Conservation (phyloP, 2,797 vertebrate genomes). For the Chiroxiphia lanceolata region DNA sequence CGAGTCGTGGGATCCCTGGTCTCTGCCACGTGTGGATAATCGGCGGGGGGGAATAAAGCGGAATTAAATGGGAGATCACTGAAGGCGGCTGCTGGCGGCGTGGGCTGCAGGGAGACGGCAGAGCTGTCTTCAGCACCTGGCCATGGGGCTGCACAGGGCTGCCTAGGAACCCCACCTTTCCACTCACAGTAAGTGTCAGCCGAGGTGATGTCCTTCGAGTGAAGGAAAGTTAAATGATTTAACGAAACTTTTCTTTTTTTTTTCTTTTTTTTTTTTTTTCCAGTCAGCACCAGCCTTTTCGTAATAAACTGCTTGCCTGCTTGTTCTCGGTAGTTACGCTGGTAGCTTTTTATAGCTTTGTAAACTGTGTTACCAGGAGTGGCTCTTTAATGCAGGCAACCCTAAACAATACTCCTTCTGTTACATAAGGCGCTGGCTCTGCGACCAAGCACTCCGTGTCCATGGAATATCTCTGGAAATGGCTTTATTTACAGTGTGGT, state of each 20-base stretch:
- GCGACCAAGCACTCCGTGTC: slow-evolving; percentile 54
- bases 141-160: slow-evolving; percentile 48
- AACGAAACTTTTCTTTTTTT: neutral
- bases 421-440: slow-evolving; percentile 74
- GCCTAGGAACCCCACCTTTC: slow-evolving; percentile 58
- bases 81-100: neutral
- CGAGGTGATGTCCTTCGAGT: neutral
- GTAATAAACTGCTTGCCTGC: neutral
- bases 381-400: slow-evolving; percentile 62
- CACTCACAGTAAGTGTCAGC: slow-evolving; percentile 55
- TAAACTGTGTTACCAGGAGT: slow-evolving; percentile 72
- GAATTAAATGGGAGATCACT: slow-evolving; percentile 53
- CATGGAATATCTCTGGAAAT: slow-evolving; percentile 75
- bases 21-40: neutral
- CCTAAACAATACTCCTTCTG: slow-evolving; percentile 75
- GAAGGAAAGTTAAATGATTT: neutral
- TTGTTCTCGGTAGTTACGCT: neutral
- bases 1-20: slow-evolving; percentile 4
- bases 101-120: neutral
- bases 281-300: neutral
- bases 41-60: neutral
- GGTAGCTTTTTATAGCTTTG: slow-evolving; percentile 66
- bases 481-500: slow-evolving; percentile 72
- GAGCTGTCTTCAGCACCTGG: slow-evolving; percentile 77
- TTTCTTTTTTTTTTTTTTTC: neutral